Conservation (phyloP, 2,888 invertebrate species). For the Gibbula magus region DNA sequence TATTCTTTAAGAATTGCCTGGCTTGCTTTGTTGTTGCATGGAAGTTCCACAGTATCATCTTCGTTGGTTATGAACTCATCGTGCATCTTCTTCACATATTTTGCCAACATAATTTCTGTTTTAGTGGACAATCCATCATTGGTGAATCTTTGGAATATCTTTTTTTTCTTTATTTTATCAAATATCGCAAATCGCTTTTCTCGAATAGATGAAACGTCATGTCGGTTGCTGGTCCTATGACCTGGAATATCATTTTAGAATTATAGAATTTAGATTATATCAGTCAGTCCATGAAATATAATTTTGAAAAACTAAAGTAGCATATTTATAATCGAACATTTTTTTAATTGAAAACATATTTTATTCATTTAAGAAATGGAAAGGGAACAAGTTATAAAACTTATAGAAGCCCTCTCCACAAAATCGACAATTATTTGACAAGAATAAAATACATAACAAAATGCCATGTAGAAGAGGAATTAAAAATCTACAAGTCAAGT, state of each 20-base stretch:
- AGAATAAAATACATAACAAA: too few relatives aligned
- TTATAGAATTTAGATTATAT: too few relatives aligned
- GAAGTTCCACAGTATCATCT: neutral
- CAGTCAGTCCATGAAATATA: too few relatives aligned
- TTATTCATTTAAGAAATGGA: too few relatives aligned
- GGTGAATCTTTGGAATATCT: neutral
- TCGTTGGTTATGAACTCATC: neutral
- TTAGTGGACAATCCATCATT: neutral
- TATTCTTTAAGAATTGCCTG: neutral
- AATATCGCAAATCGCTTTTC: neutral
- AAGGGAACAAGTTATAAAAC: too few relatives aligned
- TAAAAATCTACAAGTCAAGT: too few relatives aligned
- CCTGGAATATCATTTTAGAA: neutral
- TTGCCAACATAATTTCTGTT: neutral
- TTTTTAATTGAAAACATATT: too few relatives aligned
- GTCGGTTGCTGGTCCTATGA: neutral
- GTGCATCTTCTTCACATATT: neutral
- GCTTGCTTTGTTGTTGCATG: neutral
- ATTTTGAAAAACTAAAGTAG: too few relatives aligned
- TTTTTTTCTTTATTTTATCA: neutral
- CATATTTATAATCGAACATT: too few relatives aligned
- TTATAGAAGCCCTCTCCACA: too few relatives aligned
- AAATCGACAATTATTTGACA: too few relatives aligned
- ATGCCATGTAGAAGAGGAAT: too few relatives aligned
- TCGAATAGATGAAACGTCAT: neutral